phyloP scores from a whole-genome alignment of 23 tunicate species.

The Oikopleura albicans region DNA sequence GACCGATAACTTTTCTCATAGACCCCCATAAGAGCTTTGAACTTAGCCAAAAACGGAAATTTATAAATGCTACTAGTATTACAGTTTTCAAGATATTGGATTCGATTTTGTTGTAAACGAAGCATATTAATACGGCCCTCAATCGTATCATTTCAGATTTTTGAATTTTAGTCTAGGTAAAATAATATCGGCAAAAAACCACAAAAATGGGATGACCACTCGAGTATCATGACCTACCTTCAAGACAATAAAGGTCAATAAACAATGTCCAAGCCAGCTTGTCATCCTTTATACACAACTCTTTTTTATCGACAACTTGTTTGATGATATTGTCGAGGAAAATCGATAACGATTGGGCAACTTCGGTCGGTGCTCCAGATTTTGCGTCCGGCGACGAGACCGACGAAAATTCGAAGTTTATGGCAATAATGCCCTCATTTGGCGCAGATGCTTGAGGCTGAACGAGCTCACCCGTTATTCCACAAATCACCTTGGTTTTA shows the following conservation, averaged over 20 bases:
- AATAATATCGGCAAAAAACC: too few relatives aligned
- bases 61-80: too few relatives aligned
- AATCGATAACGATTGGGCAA: background rate
- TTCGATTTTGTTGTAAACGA: too few relatives aligned
- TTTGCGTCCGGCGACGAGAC: background rate
- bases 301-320: background rate
- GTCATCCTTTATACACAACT: background rate
- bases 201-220: too few relatives aligned
- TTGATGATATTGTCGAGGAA: background rate
- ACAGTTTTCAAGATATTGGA: too few relatives aligned
- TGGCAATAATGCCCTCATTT: background rate
- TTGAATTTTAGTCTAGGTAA: too few relatives aligned
- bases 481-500: background rate
- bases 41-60: too few relatives aligned
- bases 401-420: background rate
- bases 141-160: too few relatives aligned
- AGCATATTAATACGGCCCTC: too few relatives aligned
- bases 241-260: conserved; percentile 10
- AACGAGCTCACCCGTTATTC: background rate
- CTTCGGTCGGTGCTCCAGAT: conserved; percentile 5
- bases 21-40: too few relatives aligned
- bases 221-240: too few relatives aligned
- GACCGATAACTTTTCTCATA: too few relatives aligned
- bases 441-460: background rate
- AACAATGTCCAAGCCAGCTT: background rate